Base-by-base conservation (phyloP, 2,113 vertebrate species). In the Bettongia penicillata region DNA sequence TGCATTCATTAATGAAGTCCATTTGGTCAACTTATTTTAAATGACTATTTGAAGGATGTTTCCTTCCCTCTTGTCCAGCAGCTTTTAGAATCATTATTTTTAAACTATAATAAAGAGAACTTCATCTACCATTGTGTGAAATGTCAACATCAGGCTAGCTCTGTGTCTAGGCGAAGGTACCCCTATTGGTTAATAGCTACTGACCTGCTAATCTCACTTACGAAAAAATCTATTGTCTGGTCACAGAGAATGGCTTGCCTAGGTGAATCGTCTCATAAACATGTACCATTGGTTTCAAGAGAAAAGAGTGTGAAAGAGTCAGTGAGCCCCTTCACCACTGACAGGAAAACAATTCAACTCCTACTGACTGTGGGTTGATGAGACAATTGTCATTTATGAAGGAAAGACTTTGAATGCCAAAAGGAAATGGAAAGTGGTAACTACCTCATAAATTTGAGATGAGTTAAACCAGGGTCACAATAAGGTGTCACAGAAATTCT, bases 351-450 rank as follows among this genome's bases (percentile, higher is more conserved):
- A 43, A 0, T 57, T 77, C 8, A 43, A 43, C 68, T 93, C 22
- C 1, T 1, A 37, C 25, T 53, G 51, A 57, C 0, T 23, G 77
- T 84, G 92, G 61, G 93, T 37, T 24, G 1, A 37, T 61, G 89
- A 37, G 5, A 50, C 28, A 53, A 25, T 48, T 48, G 16, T 50
- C 84, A 53, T 77, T 93, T 12, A 2, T 2, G n/a, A 53, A 1
- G 26, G 51, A 1, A 52, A 84, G 0, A 14, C 52, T 94, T 31
- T 8, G 12, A 57, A n/a, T 89, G 47, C 57, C 11, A 23, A 48
- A 53, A 19, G 0, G 14, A 89, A 68, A 43, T 8, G 0, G 12
- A 0, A 43, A 3, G 50, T 51, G 2, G 6, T 23, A 6, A 37
- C 12, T 26, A 84, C 31, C 0, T 0, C 49, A 50, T 84, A 5